Evolutionary conservation across 1,140 invertebrate species (phyloP).

Genomic region (Hirudo medicinalis): DNA sequence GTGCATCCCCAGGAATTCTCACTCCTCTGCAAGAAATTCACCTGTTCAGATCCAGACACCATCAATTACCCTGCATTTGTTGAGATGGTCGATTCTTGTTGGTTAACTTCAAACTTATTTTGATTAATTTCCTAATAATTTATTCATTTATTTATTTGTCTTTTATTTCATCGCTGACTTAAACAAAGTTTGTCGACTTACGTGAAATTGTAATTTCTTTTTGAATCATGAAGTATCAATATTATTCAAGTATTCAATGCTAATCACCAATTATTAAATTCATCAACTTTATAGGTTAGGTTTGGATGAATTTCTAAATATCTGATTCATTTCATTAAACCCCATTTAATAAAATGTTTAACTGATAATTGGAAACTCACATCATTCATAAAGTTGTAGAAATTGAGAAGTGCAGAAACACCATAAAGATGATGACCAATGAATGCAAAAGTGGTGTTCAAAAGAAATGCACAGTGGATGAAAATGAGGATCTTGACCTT

Average conservation of each 20-base stretch:
- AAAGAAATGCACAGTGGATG: not conserved
- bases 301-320: no score
- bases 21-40: constrained; percentile 8
- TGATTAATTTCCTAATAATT: not conserved
- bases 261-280: no score
- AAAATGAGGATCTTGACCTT: not conserved
- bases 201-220: no score
- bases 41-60: not conserved
- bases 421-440: not conserved
- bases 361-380: no score
- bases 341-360: no score
- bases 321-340: no score
- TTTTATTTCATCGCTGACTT: not conserved
- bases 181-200: no score
- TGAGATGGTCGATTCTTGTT: constrained; percentile 2
- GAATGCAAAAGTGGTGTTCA: not conserved
- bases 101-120: not conserved
- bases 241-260: no score
- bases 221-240: no score
- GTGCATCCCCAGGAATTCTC: not conserved
- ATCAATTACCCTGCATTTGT: not conserved
- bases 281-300: no score
- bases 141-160: not conserved
- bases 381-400: not conserved
- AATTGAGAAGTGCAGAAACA: not conserved